Base-by-base conservation (phyloP, 2,797 vertebrate genomes). In the Acanthurus lineatus region DNA sequence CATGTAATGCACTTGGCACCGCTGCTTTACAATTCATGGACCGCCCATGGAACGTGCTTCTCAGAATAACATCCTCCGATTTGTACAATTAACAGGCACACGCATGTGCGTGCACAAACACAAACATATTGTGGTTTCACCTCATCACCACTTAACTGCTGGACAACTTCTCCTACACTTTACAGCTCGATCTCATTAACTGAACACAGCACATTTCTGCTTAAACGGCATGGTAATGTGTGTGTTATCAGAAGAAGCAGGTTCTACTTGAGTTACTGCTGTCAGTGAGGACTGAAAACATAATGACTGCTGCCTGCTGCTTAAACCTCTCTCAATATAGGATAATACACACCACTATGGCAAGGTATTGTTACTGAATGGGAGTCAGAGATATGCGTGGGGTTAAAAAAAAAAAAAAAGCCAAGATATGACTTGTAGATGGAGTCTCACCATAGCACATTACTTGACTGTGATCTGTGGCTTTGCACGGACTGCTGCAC, bases 1-100 rank as follows among this genome's bases (percentile, higher is more conserved):
- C 87, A 76, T 87, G 87, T 84, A 85, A 82, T 45, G 20, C 79
- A 82, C 78, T 80, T 70, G 89, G 84, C 84, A 58, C 69, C 2
- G 56, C 76, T 59, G 83, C 82, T 89, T 83, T 74, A 73, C 82
- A 84, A 82, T 83, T 87, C 83, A 77, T 42, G 70, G 60, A 51
- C 76, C 53, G 17, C 83, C 65, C 71, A 54, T 28, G 28, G 60
- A 74, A 69, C 48, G 51, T 47, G 47, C 70, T 56, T 45, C 76
- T 76, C 61, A 10, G 52, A 84, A 81, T 38, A 71, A 84, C 57
- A 28, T 65, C 66, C 82, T 71, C 72, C 32, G 53, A 87, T 73
- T 79, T 22, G 63, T 77, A 72, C 69, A 84, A 87, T 86, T 85
- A 87, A 78, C 73, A 14, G 16, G 44, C 73, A 25, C 53, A 51